Percentiles rank a stretch among this genome's conserved stretches.
Conservation (phyloP, 2,113 vertebrate species). For the Psilopsiagon aurifrons region DNA sequence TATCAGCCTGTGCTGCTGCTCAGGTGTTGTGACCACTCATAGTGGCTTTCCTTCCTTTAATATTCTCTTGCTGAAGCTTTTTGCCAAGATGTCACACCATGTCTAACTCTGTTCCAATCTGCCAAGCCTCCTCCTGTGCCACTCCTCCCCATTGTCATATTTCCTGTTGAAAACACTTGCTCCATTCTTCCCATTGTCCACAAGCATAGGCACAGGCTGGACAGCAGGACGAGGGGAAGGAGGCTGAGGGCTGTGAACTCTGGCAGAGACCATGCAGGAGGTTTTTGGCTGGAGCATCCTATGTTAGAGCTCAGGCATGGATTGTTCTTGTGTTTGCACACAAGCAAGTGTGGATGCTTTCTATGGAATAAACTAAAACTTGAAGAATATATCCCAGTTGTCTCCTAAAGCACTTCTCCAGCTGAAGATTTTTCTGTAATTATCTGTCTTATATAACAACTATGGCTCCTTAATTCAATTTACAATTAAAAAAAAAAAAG, state of each 20-base stretch:
- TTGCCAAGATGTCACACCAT: not conserved
- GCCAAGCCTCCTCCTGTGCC: not conserved
- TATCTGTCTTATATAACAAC: not conserved
- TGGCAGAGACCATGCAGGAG: not conserved
- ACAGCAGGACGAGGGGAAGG: fast-evolving
- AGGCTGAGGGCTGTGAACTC: fast-evolving
- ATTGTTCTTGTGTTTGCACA: not conserved
- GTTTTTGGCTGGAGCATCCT: not conserved
- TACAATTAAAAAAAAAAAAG: not conserved
- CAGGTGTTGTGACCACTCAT: not conserved
- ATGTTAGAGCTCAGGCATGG: not conserved
- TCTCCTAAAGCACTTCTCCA: not conserved
- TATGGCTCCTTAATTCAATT: conserved; percentile 14
- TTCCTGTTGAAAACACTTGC: not conserved
- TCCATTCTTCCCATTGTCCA: no score
- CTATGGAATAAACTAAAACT: not conserved
- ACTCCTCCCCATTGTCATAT: no score
- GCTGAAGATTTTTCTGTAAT: conserved; percentile 10
- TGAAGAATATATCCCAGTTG: not conserved
- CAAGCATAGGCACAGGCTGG: fast-evolving
- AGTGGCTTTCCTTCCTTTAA: not conserved
- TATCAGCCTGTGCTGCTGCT: not conserved
- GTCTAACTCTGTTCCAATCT: not conserved
- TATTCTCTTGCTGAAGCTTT: not conserved
- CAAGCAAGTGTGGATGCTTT: not conserved